Evolutionary conservation across 2,888 invertebrate genomes (phyloP), one percentile per base, ranked within the genome.

Genomic region (Pyrochroa serraticornis): DNA sequence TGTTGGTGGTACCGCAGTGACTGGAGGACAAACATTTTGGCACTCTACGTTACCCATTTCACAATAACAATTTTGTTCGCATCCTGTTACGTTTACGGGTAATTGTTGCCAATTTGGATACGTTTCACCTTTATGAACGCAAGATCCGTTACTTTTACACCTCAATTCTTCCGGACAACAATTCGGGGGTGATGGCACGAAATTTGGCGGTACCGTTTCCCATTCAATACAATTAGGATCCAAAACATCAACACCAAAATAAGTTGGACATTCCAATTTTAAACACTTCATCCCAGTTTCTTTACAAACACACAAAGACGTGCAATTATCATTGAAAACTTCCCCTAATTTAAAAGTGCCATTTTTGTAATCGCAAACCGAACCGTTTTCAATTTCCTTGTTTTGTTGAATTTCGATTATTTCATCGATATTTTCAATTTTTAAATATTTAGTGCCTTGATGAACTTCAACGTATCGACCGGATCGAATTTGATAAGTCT

Each of bases 31-130:
- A 8, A 88, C 85, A 34, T 89, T 87, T 64, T 91, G 89, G 71
- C 95, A 95, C 60, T 93, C 90, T 10, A 95, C 83, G 64, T 90
- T 91, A 9, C 95, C 93, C 77, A 90, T 89, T 76, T 94, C 92
- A 73, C 95, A 95, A 75, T 88, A 92, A 73, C 95, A 95, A 66
- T 90, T 85, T 66, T 90, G 85, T 62, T 93, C 92, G 72, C 95
- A 95, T 46, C 93, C 92, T 7, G 92, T 91, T 2, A 94, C 79
- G 49, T 89, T 85, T 6, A 85, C 80, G 0, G 95, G 94, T 41
- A 95, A 86, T 56, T 90, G 89, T 52, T 90, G 89, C 89, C 92
- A 93, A 77, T 95, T 93, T 34, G 84, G 84, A 59, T 87, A 85
- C 10, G 82, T 83, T 63, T 57, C 76, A 63, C 88, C 92, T 62